Conservation (phyloP, 2,797 vertebrate genomes). For the Paedocypris micromegethes region DNA sequence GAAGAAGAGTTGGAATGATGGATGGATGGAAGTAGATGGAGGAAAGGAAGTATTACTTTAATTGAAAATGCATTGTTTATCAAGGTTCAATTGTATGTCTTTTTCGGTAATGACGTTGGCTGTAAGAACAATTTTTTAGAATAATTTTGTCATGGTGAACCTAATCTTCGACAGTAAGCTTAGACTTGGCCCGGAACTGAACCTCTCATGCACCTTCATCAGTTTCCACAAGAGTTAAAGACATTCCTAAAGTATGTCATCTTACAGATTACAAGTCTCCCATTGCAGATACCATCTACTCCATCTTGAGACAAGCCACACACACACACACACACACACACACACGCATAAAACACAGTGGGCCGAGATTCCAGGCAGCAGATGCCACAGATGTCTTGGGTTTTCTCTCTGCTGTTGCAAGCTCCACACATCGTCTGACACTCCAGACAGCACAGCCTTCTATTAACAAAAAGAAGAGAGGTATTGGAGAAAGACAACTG, state of each 20-base stretch:
- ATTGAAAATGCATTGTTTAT: too few relatives aligned
- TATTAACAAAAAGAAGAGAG: slow-evolving; percentile 29
- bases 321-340: background rate
- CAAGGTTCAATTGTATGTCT: too few relatives aligned
- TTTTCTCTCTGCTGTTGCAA: slow-evolving; percentile 6
- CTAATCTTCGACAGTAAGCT: background rate
- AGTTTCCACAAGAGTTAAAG: background rate
- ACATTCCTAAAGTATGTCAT: background rate
- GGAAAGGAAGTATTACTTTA: too few relatives aligned
- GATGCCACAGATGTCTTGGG: slow-evolving; percentile 13
- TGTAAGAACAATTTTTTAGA: too few relatives aligned
- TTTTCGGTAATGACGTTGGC: too few relatives aligned
- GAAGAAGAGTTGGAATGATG: too few relatives aligned
- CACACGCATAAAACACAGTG: slow-evolving; percentile 5
- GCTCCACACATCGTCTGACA: slow-evolving; percentile 31
- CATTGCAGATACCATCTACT: slow-evolving; percentile 1
- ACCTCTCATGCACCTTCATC: background rate
- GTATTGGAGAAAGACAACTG: slow-evolving; percentile 28
- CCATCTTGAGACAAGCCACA: background rate
- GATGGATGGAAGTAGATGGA: too few relatives aligned
- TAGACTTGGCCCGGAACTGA: background rate
- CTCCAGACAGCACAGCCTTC: slow-evolving; percentile 34
- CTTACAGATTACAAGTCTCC: background rate
- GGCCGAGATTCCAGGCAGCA: background rate
- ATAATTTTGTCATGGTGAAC: too few relatives aligned